Base-by-base conservation (phyloP, 2,797 vertebrate genomes). In the Pagetopsis macropterus region DNA sequence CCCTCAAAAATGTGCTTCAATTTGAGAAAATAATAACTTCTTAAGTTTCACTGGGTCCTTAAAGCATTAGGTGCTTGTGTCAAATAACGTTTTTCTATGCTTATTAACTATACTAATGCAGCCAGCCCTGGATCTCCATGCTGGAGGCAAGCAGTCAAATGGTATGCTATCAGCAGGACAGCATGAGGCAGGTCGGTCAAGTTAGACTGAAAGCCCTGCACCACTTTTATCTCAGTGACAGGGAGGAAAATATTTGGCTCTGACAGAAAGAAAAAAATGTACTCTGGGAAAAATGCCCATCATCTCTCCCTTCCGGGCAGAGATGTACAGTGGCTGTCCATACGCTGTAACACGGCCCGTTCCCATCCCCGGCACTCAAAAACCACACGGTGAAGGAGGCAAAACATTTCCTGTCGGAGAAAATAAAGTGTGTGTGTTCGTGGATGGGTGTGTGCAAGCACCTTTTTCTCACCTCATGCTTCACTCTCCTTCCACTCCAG, bases 351-450 rank as follows among this genome's bases (percentile, higher is more conserved):
- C 70, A 48, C 9, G 13, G 67, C 65, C 63, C 52, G 69, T 78
- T 81, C 63, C 67, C 74, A 55, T 45, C 3, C 5, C 44, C n/a
- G 13, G 74, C 84, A 84, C 88, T 84, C 76, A 75, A 40, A 81
- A 90, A 90, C 84, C 86, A 66, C 82, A 85, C 10, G 5, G 72
- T 43, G 62, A 67, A 57, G 5, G 21, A 68, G 68, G 63, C 41
- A 31, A 87, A 85, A 75, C 66, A 86, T 86, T 84, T 84, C 65
- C 84, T 88, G 87, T 91, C 85, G 85, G 70, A 75, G 12, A 48
- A 43, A 59, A 11, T 49, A 63, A 21, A 37, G 46, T 13, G 57
- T 5, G 72, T 57, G 21, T 27, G 57, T 41, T 33, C 64, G 23
- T n/a, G 27, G 58, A 40, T 49, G 60, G 11, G 58, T 54, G 70